Evolutionary conservation across 2,888 invertebrate genomes (phyloP), one percentile per base, ranked within the genome.

Genomic region (Shargacucullia verbasci): DNA sequence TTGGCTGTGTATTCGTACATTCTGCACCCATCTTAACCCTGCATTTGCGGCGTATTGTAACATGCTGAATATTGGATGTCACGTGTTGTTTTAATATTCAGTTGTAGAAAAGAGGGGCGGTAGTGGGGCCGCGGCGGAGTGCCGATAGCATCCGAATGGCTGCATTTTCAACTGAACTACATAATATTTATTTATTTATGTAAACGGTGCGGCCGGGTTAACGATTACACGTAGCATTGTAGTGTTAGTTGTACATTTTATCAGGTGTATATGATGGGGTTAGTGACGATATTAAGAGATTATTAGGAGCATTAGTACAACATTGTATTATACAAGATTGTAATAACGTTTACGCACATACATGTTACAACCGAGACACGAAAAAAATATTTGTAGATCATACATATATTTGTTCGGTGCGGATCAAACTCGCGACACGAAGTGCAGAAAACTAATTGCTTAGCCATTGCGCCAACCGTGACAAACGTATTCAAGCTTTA

Each of bases 21-120:
- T 68, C 43, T 63, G 40, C 54, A 70, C 57, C 8, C 35, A 46
- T 12, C 40, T 59, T 52, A 74, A 61, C 39, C 38, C 29, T 50
- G 65, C 73, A 65, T 59, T 67, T 38, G 58, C 56, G 41, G 69
- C 58, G 62, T 78, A 78, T 76, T 64, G 72, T 71, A 59, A 60
- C 68, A 55, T 56, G 60, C 70, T 81, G 79, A 78, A 82, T 83
- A 82, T 79, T 78, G 71, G 60, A 81, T 76, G 75, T 73, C 79
- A 70, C 76, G 77, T 78, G 77, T 74, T 72, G 70, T 70, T 72
- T 73, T 79, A 79, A 76, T 78, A 79, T 79, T 73, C 70, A 74
- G 69, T 69, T 75, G 75, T 69, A 73, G 74, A 72, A 79, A 74
- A 69, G 76, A 74, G 66, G 49, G 64, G 63, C 59, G 65, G 60